Base-by-base conservation (phyloP, 1,140 invertebrate species). In the Zaprionus lachaisei region DNA sequence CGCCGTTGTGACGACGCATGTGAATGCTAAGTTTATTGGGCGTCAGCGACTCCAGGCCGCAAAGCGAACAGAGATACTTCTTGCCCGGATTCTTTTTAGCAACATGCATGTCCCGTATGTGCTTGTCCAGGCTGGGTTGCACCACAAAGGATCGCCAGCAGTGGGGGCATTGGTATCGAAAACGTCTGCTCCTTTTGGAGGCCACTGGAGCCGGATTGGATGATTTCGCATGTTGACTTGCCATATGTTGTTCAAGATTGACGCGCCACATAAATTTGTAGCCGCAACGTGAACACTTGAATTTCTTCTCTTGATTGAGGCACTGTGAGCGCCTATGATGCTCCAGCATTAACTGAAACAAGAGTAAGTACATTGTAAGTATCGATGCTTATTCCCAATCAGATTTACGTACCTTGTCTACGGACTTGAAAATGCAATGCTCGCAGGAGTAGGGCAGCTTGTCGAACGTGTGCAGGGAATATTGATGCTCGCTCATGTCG, bases 1-100 rank as follows among this genome's bases (percentile, higher is more conserved):
- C 91, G n/a, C 91, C 85, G 47, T 77, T 94, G 71, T 95, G 94
- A 0, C 94, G 89, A 0, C 94, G 93, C 94, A 95, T 94, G 61
- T 95, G 95, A 2, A 95, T 94, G 28, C 93, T 94, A 1, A 95
- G 85, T 62, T 95, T 95, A 12, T 94, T 94, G 4, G 94, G 94
- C 28, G 94, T 94, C 6, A 94, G 92, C 72, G 94, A 94, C n/a
- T 93, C 93, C 6, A 94, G 91, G 12, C 94, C 94, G 78, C 94
- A 95, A 56, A 94, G 94, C 4, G 94, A 92, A 72, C 94, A 95
- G 5, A 94, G 83, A 68, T 91, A 94, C 81, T 70, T 85, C 41
- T 90, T 83, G 15, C 78, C 75, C 5, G 80, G 80, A 41, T 83
- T 85, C 38, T 81, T 79, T 26, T 92, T 83, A 20, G 84, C 84